Evolutionary conservation across 2,888 invertebrate species (phyloP).

Genomic region (Celastrina argiolus): DNA sequence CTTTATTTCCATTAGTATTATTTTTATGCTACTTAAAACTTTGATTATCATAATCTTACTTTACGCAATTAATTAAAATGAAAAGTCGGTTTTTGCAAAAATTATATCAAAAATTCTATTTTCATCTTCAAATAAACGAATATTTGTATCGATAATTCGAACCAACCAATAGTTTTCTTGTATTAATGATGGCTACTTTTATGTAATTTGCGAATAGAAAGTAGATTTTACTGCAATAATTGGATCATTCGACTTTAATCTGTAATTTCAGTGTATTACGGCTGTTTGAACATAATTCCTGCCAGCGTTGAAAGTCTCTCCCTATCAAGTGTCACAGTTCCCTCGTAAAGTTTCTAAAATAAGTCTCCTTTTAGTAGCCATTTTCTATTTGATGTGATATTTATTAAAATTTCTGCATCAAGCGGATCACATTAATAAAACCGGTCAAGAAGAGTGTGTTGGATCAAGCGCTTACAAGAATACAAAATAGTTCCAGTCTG

Average conservation of each 20-base stretch:
- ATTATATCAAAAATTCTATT: too few relatives aligned
- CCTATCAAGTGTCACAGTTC: constrained; percentile 10
- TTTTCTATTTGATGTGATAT: neutral
- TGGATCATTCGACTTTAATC: neutral
- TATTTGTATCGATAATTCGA: too few relatives aligned
- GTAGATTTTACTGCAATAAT: neutral
- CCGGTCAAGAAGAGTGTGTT: neutral
- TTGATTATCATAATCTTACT: too few relatives aligned
- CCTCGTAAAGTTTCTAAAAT: constrained; percentile 17
- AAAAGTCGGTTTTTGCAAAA: too few relatives aligned
- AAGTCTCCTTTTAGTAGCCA: constrained; percentile 1
- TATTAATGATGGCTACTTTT: neutral
- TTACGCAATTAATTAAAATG: too few relatives aligned
- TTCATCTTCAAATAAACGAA: too few relatives aligned
- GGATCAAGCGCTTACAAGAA: too few relatives aligned
- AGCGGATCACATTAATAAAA: neutral
- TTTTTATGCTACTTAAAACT: too few relatives aligned
- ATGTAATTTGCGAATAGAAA: neutral
- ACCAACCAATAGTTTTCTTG: too few relatives aligned
- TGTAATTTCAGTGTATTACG: constrained; percentile 7
- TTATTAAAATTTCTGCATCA: neutral
- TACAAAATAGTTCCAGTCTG: too few relatives aligned
- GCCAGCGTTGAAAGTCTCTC: neutral
- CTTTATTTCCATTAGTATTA: too few relatives aligned
- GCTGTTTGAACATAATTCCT: neutral